phyloP scores from a whole-genome alignment of 2,113 vertebrate genomes.

The Pygoscelis antarcticus region DNA sequence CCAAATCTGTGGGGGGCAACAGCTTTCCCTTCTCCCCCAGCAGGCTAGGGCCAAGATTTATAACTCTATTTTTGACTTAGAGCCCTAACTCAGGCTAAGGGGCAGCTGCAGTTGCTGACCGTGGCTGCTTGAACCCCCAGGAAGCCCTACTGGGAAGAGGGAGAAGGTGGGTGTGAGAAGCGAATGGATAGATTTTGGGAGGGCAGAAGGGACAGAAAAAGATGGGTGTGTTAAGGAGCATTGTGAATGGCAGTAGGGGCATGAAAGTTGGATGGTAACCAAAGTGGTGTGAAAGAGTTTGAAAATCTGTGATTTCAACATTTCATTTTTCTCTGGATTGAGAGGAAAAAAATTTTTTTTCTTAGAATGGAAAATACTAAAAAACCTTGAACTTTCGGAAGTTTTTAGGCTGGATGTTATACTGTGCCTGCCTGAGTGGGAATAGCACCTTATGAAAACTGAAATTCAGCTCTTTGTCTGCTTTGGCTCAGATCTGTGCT shows the following conservation, averaged over 20 bases:
- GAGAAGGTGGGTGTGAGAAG: not conserved
- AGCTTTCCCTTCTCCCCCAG: not conserved
- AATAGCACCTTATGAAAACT: fast-evolving
- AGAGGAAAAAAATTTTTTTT: not conserved
- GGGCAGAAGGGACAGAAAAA: not conserved
- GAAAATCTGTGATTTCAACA: not conserved
- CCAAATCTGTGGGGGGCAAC: not conserved
- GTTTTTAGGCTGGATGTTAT: not conserved
- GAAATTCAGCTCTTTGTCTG: not conserved
- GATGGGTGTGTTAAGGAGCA: not conserved
- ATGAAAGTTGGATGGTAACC: not conserved
- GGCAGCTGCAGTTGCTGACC: fast-evolving
- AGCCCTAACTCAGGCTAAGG: not conserved
- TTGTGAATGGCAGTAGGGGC: too few species aligned
- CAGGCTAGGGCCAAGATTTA: not conserved
- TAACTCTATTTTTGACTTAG: not conserved
- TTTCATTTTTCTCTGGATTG: not conserved
- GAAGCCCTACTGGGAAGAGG: not conserved
- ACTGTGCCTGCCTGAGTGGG: not conserved
- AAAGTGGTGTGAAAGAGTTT: not conserved
- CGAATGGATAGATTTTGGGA: not conserved
- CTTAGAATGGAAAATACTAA: not conserved
- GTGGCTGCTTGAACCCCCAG: fast-evolving
- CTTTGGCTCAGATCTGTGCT: not conserved
- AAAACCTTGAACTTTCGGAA: not conserved